Percentiles rank a stretch among this genome's conserved stretches.
Evolutionary conservation across 2,113 vertebrate genomes (phyloP).

Genomic region (Gyps fulvus): DNA sequence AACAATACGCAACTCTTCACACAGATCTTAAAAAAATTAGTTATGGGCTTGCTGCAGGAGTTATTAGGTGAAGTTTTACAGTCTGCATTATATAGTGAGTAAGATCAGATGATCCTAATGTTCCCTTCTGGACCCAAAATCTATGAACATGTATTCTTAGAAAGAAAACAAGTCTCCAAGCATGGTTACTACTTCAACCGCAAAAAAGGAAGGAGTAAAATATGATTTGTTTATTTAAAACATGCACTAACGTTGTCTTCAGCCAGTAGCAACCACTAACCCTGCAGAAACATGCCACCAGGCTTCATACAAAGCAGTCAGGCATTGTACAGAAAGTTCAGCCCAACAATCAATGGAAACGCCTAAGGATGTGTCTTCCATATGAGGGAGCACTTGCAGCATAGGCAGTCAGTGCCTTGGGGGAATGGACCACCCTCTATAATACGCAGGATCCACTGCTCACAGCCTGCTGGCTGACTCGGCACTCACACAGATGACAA

Average conservation of each 20-base stretch:
- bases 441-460: not conserved
- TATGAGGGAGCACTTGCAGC: not conserved
- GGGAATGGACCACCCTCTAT: not conserved
- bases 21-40: not conserved
- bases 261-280: not conserved
- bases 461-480: not conserved
- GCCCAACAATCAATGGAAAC: not conserved
- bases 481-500: not conserved
- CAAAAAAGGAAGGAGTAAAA: not conserved
- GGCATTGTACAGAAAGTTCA: not conserved
- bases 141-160: not conserved
- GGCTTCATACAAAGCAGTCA: not conserved
- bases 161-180: not conserved
- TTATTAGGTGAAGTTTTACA: not conserved
- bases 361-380: rapidly evolving
- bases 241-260: not conserved
- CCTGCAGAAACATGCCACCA: not conserved
- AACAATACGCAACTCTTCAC: not conserved
- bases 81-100: not conserved
- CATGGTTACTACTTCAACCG: not conserved
- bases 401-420: not conserved
- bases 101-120: not conserved
- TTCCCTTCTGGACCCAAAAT: not conserved
- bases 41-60: not conserved
- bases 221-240: not conserved